Evolutionary conservation across 1,140 invertebrate species (phyloP), one percentile per base, ranked within the genome.

Genomic region (Scaptomyza hsui): DNA sequence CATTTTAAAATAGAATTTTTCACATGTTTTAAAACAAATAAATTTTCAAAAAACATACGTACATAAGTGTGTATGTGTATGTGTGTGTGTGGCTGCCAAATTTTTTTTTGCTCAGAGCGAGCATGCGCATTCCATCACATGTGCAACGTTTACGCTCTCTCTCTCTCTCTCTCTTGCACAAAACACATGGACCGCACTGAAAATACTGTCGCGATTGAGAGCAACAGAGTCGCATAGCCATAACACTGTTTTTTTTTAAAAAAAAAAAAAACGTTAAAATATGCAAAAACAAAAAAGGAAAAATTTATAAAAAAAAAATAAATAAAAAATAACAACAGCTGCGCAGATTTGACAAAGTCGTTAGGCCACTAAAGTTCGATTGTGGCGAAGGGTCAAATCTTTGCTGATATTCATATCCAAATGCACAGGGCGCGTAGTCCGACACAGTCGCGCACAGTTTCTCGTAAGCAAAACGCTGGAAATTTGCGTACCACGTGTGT

Each of bases 401-500:
- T 32, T 32, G 16, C 35, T 26, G 56, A 61, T 60, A 48, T 48
- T 55, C 55, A 51, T 48, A 67, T 67, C 62, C 55, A 67, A 72
- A 37, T 71, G 68, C 52, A 71, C 53, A 55, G 55, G 60, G 61
- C 68, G 42, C 21, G 16, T 41, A 15, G 52, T 55, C 35, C 52
- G 52, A 41, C 61, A 41, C 61, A 71, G 68, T 71, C 51, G 60
- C 45, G 68, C 68, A 65, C 61, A 71, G 68, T 64, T 65, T 65
- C 61, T 59, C 72, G 65, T 72, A 78, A 69, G 68, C 60, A 72
- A 53, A 83, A 59, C 62, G 74, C 68, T 76, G 52, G 45, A 72
- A 80, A 88, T 86, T 81, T 63, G 70, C 45, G 60, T 78, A 88
- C 81, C 81, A 86, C 81, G 81, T 86, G 81, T 86, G 81, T 77